A percentile compares a stretch with the other conserved stretches of the same genome.
These are phyloP conservation scores for Megalurothrips usitatus DNA, from an alignment of 2,888 invertebrate species.

Conservation along the genomic window DNA sequence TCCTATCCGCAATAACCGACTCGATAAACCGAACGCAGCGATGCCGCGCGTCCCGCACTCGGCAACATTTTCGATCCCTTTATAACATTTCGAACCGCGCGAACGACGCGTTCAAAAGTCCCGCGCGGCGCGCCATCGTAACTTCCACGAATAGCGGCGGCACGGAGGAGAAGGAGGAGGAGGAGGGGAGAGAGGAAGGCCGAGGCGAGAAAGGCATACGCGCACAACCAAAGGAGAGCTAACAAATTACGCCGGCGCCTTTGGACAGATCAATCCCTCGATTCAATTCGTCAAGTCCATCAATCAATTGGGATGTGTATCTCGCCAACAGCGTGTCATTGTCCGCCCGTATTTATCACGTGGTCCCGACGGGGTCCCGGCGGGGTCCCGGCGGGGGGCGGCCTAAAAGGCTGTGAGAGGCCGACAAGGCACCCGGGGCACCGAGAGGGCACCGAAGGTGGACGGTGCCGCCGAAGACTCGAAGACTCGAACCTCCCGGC, in stretches of 20 bases:
- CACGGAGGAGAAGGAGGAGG: no score
- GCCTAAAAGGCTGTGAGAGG: background rate
- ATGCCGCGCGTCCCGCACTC: no score
- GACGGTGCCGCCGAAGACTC: background rate
- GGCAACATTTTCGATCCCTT: no score
- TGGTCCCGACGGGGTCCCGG: background rate
- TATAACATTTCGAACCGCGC: no score
- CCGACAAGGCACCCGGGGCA: background rate
- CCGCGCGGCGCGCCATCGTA: no score
- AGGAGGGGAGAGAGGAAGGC: no score
- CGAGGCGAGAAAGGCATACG: no score
- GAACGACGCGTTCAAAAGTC: no score
- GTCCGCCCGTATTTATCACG: background rate
- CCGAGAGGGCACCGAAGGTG: background rate
- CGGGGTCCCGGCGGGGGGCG: background rate
- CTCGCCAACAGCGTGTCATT: constrained; percentile 16
- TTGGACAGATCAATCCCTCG: background rate
- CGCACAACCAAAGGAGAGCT: background rate
- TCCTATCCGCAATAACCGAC: no score
- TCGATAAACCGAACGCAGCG: no score
- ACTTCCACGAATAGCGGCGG: no score
- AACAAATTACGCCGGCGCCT: background rate
- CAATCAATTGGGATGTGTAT: constrained; percentile 2
- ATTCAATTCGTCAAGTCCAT: background rate
- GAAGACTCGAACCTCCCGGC: background rate